Evolutionary conservation across 1,140 invertebrate genomes (phyloP), one percentile per base, ranked within the genome.

Genomic region (Anthonomus grandis): DNA sequence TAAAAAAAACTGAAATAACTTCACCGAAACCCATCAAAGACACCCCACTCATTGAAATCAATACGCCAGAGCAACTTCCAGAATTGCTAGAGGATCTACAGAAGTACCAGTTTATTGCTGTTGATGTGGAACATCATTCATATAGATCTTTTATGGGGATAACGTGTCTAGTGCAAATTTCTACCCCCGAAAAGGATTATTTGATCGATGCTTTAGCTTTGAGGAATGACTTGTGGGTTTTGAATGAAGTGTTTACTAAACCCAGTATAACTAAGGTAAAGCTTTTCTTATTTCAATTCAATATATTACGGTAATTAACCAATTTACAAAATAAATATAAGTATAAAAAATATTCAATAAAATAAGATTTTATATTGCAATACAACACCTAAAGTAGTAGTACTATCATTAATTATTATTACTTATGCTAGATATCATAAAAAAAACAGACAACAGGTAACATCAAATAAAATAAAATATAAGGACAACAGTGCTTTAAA

Each of bases 111-210:
- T 87, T 90, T 69, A 83, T 97, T 61, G 89, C 91, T 22, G 80
- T 96, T 13, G 94, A 97, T 82, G 75, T 96, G 36, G 93, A 95
- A 78, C 88, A 92, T 76, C 91, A 95, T 74, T 86, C 85, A 0
- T 94, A 92, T 67, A 76, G 91, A 56, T 82, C 83, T 3, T 94
- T 86, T 67, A 85, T 73, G 79, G 96, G 86, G 9, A 89, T 89
- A 34, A 95, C 93, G 0, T 98, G 95, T 73, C 75, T 98, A 0
- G 86, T 98, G 74, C 97, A 99, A 77, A 93, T 99, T 64, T 95
- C 94, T 0, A 96, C 94, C 0, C 65, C 78, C 25, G 76, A 82
- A 18, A 84, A 83, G 13, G 97, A 99, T 76, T 99, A 91, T 70
- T 79, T 99, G 6, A 80, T 99, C 21, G 97, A 99, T 72, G 86